These are phyloP conservation scores for Portevinia maculata DNA, from an alignment of 2,888 invertebrate species.

Conservation along the genomic window DNA sequence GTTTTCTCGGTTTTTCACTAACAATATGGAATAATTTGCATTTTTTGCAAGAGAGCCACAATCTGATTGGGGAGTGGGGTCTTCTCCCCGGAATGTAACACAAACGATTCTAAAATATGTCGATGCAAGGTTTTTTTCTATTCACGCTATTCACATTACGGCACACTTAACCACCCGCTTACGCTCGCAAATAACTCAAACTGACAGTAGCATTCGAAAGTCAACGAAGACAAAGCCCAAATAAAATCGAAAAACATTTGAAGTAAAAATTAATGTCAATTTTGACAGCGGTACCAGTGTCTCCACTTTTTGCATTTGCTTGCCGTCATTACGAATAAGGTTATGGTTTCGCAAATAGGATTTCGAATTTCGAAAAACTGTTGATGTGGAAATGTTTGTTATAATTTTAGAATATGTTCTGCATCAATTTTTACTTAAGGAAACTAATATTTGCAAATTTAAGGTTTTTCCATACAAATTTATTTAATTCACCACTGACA, in stretches of 20 bases:
- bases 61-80: background rate
- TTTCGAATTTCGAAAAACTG: no score
- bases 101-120: constrained; percentile 36
- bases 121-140: constrained; percentile 14
- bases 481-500: no score
- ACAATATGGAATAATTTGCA: constrained; percentile 1
- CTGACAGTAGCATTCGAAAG: constrained; percentile 38
- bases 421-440: no score
- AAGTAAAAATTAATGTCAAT: background rate
- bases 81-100: constrained; percentile 24
- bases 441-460: no score
- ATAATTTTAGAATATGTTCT: no score
- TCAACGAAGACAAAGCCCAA: background rate
- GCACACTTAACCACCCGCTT: constrained; percentile 17
- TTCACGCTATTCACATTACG: constrained; percentile 27
- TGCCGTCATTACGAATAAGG: no score
- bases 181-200: constrained; percentile 47
- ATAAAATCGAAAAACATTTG: background rate
- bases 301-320: no score
- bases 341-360: no score
- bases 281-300: no score
- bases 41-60: constrained; percentile 4
- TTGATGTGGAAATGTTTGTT: no score
- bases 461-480: no score
- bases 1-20: background rate